Percentiles rank a stretch among this genome's conserved stretches.
phyloP scores from a whole-genome alignment of 2,113 vertebrate genomes.

The Platysternon megacephalum region DNA sequence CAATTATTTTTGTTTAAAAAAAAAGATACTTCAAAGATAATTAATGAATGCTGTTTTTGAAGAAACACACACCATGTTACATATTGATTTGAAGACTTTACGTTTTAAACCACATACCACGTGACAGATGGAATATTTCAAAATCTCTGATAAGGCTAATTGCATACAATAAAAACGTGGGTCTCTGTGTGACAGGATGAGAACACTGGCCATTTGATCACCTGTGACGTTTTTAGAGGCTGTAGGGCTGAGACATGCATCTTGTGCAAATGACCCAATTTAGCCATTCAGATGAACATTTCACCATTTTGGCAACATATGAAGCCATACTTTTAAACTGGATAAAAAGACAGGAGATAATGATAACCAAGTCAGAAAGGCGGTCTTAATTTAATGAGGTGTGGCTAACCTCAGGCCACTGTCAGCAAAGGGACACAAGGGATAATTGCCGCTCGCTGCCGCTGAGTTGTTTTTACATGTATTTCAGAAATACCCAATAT shows the following conservation, averaged over 20 bases:
- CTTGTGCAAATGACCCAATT: neutral
- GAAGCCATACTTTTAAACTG: neutral
- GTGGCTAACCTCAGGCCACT: conserved; percentile 6
- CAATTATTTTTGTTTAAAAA: neutral
- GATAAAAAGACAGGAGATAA: neutral
- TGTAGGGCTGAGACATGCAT: neutral
- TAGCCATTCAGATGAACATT: conserved; percentile 5
- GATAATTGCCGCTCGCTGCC: neutral
- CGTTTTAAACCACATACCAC: neutral
- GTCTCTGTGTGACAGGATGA: neutral
- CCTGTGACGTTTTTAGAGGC: neutral
- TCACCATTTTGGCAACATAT: neutral
- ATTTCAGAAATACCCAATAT: neutral
- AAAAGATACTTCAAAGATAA: neutral
- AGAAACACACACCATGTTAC: neutral
- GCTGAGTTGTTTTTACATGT: neutral
- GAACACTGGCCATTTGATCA: neutral
- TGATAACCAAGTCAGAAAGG: conserved; percentile 3
- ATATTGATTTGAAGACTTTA: neutral
- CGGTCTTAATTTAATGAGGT: conserved; percentile 41
- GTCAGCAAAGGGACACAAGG: conserved; percentile 12
- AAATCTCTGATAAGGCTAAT: neutral
- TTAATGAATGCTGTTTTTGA: neutral
- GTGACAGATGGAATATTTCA: neutral
- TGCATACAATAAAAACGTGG: neutral